Evolutionary conservation across 2,888 invertebrate species (phyloP), one percentile per base, ranked within the genome.

Genomic region (Cabera pusaria): DNA sequence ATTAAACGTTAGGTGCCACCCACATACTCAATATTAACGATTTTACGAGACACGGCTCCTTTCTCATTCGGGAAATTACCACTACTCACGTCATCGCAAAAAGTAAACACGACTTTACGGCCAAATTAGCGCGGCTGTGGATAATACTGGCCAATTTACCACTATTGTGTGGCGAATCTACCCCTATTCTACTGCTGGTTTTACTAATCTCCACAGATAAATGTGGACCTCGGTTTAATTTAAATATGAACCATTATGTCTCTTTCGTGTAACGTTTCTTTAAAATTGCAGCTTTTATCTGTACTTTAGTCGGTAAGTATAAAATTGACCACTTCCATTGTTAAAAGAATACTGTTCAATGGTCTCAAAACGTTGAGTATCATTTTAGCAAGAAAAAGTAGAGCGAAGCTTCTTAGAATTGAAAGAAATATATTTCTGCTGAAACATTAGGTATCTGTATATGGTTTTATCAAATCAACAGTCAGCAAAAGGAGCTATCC

Each of bases 1-100:
- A 49, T 59, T 52, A 50, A 48, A 48, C 33, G 47, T 49, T 39
- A 49, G 47, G 44, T 43, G 36, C 46, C 52, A 39, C 56, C 56
- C 48, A 46, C 51, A 53, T 45, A 48, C 54, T 49, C 54, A 45
- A 52, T 54, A 52, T 52, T 49, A 54, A 54, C 52, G 49, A 49
- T 49, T 52, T 49, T 45, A 46, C 34, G 45, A 34, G 36, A 47
- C 41, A 31, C 42, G 35, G 43, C 49, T 36, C 42, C 45, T 52
- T 49, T 44, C 45, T 44, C 52, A 40, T 49, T 49, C 32, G 20
- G 24, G 39, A 46, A 44, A 42, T 52, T 44, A 34, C 25, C 22
- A 5, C 31, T 32, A 22, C 12, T 35, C 26, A 36, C 41, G 35
- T 42, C 41, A 42, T 36, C 31, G 31, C 41, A 42, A 42, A 42